Percentiles rank a stretch among this genome's conserved stretches.
Evolutionary conservation across 2,113 vertebrate species (phyloP).

Genomic region (Patagioenas fasciata): DNA sequence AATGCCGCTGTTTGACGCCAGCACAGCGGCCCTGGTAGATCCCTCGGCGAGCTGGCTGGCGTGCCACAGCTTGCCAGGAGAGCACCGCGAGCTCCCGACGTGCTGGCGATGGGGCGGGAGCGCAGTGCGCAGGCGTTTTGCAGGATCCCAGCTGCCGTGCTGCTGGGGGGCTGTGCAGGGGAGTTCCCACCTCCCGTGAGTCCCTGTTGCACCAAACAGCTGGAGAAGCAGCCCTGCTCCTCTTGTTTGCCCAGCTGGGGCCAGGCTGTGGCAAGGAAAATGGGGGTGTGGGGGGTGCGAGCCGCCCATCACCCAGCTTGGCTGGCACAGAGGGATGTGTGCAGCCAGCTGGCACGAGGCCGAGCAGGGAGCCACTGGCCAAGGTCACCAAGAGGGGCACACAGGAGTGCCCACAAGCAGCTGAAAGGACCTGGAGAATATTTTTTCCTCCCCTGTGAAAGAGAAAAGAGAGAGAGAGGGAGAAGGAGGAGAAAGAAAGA

Average conservation of each 20-base stretch:
- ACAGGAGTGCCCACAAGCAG: fast-evolving
- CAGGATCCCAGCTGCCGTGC: fast-evolving
- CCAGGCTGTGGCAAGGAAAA: fast-evolving
- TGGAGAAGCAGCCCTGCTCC: fast-evolving
- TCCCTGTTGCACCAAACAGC: background rate
- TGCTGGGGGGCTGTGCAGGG: fast-evolving
- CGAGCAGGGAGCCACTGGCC: background rate
- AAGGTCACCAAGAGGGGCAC: background rate
- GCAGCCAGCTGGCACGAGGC: fast-evolving
- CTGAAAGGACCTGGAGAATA: slow-evolving; percentile 9
- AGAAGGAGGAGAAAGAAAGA: background rate
- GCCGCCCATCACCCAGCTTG: fast-evolving
- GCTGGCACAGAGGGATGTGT: background rate
- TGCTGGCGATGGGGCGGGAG: fast-evolving
- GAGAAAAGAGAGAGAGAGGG: background rate
- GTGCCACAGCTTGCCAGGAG: background rate
- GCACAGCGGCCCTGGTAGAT: background rate
- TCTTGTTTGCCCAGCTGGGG: background rate
- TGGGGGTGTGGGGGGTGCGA: background rate
- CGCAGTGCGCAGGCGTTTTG: fast-evolving
- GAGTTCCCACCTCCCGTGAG: fast-evolving
- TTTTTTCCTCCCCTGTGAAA: background rate
- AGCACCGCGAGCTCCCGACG: fast-evolving
- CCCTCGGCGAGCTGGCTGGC: fast-evolving
- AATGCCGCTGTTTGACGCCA: fast-evolving